A percentile compares a stretch with the other conserved stretches of the same genome.
phyloP scores from a whole-genome alignment of 2,797 vertebrate genomes.

The Typhlichthys eigenmanni region DNA sequence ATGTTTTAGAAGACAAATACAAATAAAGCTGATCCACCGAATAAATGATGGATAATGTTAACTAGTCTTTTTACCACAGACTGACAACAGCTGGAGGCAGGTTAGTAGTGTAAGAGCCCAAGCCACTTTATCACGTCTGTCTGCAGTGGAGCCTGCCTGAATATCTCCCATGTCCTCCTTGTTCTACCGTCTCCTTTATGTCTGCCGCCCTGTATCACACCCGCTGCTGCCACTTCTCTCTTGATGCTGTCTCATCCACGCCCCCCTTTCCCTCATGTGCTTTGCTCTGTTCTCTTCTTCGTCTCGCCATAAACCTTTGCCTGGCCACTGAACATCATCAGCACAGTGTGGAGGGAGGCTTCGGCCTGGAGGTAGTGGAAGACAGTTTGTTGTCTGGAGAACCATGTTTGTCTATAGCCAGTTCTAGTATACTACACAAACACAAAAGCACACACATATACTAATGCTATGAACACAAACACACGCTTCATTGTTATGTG shows the following conservation, averaged over 20 bases:
- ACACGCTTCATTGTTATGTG: not conserved
- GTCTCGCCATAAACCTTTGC: too few species aligned
- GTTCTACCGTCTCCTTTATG: conserved; percentile 6
- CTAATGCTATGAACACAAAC: not conserved
- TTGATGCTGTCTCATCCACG: not conserved
- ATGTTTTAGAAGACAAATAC: too few species aligned
- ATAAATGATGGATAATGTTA: not conserved
- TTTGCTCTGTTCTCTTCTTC: too few species aligned
- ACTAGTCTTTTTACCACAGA: conserved; percentile 48
- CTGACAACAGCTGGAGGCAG: conserved; percentile 52
- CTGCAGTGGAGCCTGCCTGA: conserved; percentile 56
- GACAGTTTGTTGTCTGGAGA: too few species aligned
- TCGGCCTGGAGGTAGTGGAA: too few species aligned
- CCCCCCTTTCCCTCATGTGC: too few species aligned
- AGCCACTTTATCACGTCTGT: conserved; percentile 58
- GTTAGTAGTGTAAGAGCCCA: conserved; percentile 38
- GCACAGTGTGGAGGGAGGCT: too few species aligned
- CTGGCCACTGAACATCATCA: too few species aligned
- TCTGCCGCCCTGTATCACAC: conserved; percentile 31
- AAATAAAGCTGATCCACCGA: too few species aligned
- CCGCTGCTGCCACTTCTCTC: conserved; percentile 39
- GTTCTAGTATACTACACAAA: not conserved
- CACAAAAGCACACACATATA: not conserved
- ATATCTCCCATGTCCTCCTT: conserved; percentile 49
- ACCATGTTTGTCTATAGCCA: too few species aligned